Base-by-base conservation (phyloP, 1,140 invertebrate genomes). In the Ips nitidus region DNA sequence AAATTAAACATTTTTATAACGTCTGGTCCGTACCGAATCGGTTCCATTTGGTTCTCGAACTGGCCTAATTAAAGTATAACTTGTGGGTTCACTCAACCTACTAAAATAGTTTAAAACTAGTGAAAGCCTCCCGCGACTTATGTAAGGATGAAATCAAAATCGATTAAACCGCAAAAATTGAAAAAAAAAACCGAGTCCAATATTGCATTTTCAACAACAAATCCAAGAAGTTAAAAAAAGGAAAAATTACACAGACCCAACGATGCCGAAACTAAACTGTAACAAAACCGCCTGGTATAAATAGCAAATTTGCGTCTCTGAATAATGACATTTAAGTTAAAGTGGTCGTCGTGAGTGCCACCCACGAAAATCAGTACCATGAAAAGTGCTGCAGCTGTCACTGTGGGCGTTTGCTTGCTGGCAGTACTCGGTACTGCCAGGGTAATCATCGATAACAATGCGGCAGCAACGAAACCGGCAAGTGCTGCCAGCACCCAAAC, bases 101-200 rank as follows among this genome's bases (percentile, higher is more conserved):
- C 36, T 38, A 56, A 70, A 56, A 22, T 22, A 22, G 22, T 61
- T 55, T 42, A 66, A 22, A 38, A 37, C 36, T 65, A 57, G 70
- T 60, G 70, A 71, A 71, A 71, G 70, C 59, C 5, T 41, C 40
- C 22, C 22, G 22, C 22, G 22, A 22, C 38, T 71, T 66, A 71
- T 60, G 53, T 67, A 71, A 66, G 57, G 64, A 66, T 57, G 64
- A 66, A 66, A 68, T 68, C 47, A 52, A 42, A 67, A 71, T 4
- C 37, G 43, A 65, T 52, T 52, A 56, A 52, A 55, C 42, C 6
- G 36, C n/a, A 36, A 56, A 65, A 65, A 56, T n/a, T 67, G 42
- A 52, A 67, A 71, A 37, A 50, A 68, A 68, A 68, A 64, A 41
- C 52, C 22, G 50, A 5, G 2, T 39, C 39, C 37, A 39, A 52